These are phyloP conservation scores for Polydrusus tereticollis DNA, from an alignment of 2,888 invertebrate species.

Conservation along the genomic window DNA sequence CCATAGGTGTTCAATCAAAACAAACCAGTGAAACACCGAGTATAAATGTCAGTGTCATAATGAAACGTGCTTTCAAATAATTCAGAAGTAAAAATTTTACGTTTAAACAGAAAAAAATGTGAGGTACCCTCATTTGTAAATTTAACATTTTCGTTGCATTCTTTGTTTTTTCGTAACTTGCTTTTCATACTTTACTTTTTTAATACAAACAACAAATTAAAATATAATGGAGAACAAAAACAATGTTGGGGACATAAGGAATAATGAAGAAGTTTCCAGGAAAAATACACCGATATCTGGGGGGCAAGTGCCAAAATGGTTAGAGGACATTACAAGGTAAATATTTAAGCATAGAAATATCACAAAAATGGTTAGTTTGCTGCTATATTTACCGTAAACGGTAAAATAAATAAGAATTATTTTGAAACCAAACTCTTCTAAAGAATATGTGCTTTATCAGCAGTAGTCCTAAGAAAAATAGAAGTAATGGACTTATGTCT, in stretches of 20 bases:
- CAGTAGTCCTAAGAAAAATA: too few relatives aligned
- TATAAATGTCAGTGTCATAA: conserved; percentile 14
- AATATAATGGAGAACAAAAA: conserved; percentile 13
- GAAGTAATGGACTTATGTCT: too few relatives aligned
- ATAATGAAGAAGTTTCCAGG: conserved; percentile 1
- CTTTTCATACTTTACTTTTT: neutral
- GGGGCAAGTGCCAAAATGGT: conserved; percentile 62
- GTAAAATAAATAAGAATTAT: too few relatives aligned
- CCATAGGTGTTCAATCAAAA: conserved; percentile 14
- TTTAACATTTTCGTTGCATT: neutral
- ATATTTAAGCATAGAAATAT: conserved; percentile 46
- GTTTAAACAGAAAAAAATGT: conserved; percentile 9
- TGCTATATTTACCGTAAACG: too few relatives aligned
- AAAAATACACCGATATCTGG: conserved; percentile 5
- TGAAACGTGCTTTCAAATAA: neutral
- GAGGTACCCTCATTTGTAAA: neutral
- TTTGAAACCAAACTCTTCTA: too few relatives aligned
- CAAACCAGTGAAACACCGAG: neutral
- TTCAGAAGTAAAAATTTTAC: conserved; percentile 3
- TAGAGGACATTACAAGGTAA: conserved; percentile 65
- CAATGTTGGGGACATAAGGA: conserved; percentile 5
- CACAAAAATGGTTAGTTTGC: too few relatives aligned
- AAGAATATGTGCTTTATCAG: too few relatives aligned
- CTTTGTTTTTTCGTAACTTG: neutral
- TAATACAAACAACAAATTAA: neutral